phyloP scores from a whole-genome alignment of 2,797 vertebrate species.

The Rhabdophis nuchalis region DNA sequence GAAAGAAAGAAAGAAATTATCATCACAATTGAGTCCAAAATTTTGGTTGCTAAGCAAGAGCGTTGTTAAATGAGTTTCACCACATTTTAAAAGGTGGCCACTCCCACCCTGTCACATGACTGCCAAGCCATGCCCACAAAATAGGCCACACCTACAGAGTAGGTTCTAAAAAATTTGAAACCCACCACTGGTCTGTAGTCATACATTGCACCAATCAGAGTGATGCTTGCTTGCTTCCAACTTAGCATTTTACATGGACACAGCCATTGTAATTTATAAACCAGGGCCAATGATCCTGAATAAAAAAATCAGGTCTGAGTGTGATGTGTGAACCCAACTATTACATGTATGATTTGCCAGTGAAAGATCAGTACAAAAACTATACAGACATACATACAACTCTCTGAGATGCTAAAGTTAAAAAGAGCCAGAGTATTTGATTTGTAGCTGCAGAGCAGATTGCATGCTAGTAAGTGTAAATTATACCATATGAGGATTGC shows the following conservation, averaged over 20 bases:
- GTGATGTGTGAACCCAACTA: background rate
- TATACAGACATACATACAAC: too few relatives aligned
- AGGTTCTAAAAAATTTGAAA: too few relatives aligned
- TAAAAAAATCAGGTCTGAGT: background rate
- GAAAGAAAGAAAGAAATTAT: too few relatives aligned
- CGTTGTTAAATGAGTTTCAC: too few relatives aligned
- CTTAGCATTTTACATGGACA: background rate
- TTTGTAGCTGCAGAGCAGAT: background rate
- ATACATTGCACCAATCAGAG: background rate
- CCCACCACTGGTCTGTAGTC: background rate
- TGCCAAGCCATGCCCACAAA: too few relatives aligned
- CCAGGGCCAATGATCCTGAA: background rate
- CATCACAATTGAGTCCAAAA: too few relatives aligned
- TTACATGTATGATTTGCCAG: background rate
- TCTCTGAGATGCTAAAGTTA: background rate
- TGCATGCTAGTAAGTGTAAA: background rate
- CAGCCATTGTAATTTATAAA: background rate
- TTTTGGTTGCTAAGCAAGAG: too few relatives aligned
- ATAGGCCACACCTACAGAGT: too few relatives aligned
- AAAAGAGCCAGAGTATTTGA: background rate
- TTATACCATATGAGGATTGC: background rate
- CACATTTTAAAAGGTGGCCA: too few relatives aligned
- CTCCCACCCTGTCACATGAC: too few relatives aligned
- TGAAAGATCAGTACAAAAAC: background rate
- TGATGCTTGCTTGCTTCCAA: background rate